Evolutionary conservation across 2,888 invertebrate species (phyloP).

Genomic region (Siphonodentalium dalli): DNA sequence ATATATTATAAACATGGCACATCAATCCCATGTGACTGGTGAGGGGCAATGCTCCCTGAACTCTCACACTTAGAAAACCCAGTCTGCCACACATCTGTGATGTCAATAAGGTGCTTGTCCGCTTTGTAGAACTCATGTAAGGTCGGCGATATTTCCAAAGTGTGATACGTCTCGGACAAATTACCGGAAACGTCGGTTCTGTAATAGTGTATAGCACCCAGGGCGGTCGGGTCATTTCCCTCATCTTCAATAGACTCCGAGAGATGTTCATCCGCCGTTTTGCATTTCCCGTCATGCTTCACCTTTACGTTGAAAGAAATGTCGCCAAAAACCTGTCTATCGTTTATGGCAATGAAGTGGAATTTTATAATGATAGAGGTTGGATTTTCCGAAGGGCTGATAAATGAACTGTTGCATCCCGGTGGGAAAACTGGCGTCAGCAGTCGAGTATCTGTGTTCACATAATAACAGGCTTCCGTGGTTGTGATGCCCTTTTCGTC

Average conservation of each 20-base stretch:
- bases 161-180: conserved; percentile 1
- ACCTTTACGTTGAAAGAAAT: conserved; percentile 40
- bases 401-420: conserved; percentile 24
- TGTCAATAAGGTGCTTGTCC: conserved; percentile 34
- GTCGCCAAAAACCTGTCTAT: conserved; percentile 47
- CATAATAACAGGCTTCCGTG: conserved; percentile 36
- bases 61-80: conserved; percentile 49
- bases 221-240: conserved; percentile 2
- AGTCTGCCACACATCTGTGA: conserved; percentile 48
- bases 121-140: conserved; percentile 18
- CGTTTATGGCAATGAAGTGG: conserved; percentile 32
- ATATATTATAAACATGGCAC: too few relatives aligned
- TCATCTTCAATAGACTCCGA: conserved; percentile 17
- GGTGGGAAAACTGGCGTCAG: conserved; percentile 13
- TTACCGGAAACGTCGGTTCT: conserved; percentile 22
- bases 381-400: conserved; percentile 9
- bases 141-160: conserved; percentile 5
- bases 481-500: conserved; percentile 12
- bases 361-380: conserved; percentile 36
- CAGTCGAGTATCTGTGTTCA: conserved; percentile 19
- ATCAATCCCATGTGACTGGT: conserved; percentile 23
- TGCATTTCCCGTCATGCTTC: conserved; percentile 13
- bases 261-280: conserved; percentile 14
- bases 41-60: conserved; percentile 47
- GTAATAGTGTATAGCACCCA: conserved; percentile 43